Evolutionary conservation across 2,113 vertebrate genomes (phyloP).

Genomic region (Dromiciops gliroides): DNA sequence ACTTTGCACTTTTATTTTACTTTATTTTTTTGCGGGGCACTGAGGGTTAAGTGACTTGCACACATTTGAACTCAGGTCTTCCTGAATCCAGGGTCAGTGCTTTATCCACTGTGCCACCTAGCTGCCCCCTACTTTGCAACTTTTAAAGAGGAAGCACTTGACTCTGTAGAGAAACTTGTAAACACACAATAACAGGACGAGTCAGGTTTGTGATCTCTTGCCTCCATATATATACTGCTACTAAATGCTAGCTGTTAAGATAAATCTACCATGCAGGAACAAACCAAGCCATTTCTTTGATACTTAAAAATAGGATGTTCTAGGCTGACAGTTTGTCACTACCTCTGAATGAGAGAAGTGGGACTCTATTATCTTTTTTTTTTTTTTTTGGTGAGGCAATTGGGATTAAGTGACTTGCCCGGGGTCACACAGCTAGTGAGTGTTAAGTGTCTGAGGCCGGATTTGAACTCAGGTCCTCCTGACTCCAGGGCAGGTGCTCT

Average conservation of each 20-base stretch:
- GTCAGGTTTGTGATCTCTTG: conserved; percentile 14
- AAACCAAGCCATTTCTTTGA: conserved; percentile 12
- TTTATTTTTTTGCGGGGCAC: no score
- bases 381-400: no score
- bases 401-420: no score
- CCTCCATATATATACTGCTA: conserved; percentile 9
- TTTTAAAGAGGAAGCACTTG: conserved; percentile 16
- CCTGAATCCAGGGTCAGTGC: no score
- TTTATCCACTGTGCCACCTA: no score
- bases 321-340: not conserved
- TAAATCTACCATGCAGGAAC: not conserved
- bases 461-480: no score
- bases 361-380: not conserved
- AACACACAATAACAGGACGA: not conserved
- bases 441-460: no score
- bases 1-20: conserved; percentile 43
- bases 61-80: no score
- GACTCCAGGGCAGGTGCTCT: no score
- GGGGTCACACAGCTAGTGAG: no score
- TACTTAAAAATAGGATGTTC: conserved; percentile 13
- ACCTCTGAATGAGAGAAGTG: not conserved
- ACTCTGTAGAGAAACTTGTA: conserved; percentile 30
- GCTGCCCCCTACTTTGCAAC: no score
- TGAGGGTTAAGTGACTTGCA: no score
- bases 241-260: not conserved